A percentile compares a stretch with the other conserved stretches of the same genome.
Evolutionary conservation across 2,113 vertebrate genomes (phyloP).

Genomic region (Cavia porcellus): DNA sequence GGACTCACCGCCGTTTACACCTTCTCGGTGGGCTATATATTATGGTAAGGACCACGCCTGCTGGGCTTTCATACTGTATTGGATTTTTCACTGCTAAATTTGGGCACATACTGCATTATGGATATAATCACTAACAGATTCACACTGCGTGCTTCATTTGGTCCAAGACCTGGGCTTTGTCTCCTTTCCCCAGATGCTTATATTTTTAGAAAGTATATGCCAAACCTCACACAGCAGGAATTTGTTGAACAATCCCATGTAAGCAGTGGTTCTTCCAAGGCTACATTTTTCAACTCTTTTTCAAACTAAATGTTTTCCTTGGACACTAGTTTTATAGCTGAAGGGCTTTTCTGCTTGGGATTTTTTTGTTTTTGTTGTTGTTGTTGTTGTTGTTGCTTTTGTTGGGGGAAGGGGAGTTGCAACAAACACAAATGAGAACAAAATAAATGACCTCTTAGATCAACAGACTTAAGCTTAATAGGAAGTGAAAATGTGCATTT

Average conservation of each 20-base stretch:
- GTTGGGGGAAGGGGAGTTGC: neutral
- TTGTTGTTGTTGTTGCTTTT: slow-evolving; percentile 71
- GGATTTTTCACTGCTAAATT: slow-evolving; percentile 86
- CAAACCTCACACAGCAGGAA: slow-evolving; percentile 91
- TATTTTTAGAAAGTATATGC: slow-evolving; percentile 90
- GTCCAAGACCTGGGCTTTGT: slow-evolving; percentile 90
- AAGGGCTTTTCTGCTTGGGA: slow-evolving; percentile 66
- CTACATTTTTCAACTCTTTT: slow-evolving; percentile 88
- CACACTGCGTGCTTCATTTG: slow-evolving; percentile 84
- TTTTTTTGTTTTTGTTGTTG: neutral
- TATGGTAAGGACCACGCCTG: slow-evolving; percentile 92
- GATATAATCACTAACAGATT: slow-evolving; percentile 89
- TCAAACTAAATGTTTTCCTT: slow-evolving; percentile 88
- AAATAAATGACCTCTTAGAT: slow-evolving; percentile 78
- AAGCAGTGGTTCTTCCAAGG: slow-evolving; percentile 88
- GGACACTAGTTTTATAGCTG: slow-evolving; percentile 86
- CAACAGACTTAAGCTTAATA: slow-evolving; percentile 58
- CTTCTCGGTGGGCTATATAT: slow-evolving; percentile 96
- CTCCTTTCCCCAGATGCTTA: slow-evolving; percentile 89
- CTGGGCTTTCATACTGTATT: slow-evolving; percentile 83
- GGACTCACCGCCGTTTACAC: slow-evolving; percentile 93
- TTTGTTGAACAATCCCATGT: slow-evolving; percentile 90
- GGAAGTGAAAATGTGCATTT: slow-evolving; percentile 76
- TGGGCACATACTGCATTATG: slow-evolving; percentile 87
- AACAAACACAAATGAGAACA: slow-evolving; percentile 81